phyloP scores from a whole-genome alignment of 2,888 invertebrate genomes.

The Myopa testacea region DNA sequence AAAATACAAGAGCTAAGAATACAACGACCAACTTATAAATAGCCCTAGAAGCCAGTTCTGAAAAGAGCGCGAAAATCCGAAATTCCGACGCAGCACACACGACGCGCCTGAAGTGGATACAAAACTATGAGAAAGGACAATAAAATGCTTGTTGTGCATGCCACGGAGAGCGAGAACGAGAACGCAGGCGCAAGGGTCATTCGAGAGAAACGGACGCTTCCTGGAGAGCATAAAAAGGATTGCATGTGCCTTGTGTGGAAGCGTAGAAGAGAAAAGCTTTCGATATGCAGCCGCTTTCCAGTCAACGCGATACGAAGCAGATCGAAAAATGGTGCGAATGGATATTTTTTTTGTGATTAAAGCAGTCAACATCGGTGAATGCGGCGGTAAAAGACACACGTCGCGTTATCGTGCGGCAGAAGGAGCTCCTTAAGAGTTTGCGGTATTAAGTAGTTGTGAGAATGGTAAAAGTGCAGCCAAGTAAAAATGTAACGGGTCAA shows the following conservation, averaged over 20 bases:
- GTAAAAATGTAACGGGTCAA: background rate
- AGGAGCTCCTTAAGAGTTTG: background rate
- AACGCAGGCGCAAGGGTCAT: background rate
- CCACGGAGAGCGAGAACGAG: background rate
- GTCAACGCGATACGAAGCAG: background rate
- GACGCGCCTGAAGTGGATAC: background rate
- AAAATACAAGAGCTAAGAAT: no score
- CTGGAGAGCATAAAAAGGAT: background rate
- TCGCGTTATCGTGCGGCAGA: background rate
- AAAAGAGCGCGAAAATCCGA: conserved; percentile 3
- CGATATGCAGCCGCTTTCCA: background rate
- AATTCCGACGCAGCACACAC: background rate
- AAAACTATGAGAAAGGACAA: background rate
- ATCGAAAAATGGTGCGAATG: background rate
- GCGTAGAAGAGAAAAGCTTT: conserved; percentile 30
- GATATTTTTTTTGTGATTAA: background rate
- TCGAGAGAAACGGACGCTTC: background rate
- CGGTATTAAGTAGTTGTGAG: background rate
- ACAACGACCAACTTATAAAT: no score
- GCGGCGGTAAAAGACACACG: conserved; percentile 19
- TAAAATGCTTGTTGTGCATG: background rate
- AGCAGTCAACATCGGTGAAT: conserved; percentile 31
- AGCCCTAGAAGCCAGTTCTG: background rate
- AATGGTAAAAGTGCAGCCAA: background rate
- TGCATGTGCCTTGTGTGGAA: background rate